Base-by-base conservation (phyloP, 2,888 invertebrate genomes). In the Oscheius sp. region DNA sequence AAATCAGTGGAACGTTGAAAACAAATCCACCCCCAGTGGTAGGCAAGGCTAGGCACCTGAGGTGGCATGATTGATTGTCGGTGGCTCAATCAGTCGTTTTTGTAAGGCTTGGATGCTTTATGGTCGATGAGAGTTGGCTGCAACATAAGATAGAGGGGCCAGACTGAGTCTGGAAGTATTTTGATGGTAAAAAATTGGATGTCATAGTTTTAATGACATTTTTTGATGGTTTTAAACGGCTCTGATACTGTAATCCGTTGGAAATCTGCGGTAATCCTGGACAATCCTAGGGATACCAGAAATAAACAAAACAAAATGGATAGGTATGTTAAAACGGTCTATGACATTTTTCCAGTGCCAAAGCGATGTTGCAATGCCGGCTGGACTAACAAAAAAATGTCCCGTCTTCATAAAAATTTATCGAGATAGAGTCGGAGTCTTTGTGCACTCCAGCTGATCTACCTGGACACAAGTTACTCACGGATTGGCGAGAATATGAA, bases 31-130 rank as follows among this genome's bases (percentile, higher is more conserved):
- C 41, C 45, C 41, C 61, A 43, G 18, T 61, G 21, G 61, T 41
- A 41, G 41, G 61, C 61, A 61, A 61, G 41, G 41, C 61, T 16
- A 61, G 61, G 61, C 61, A 61, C 61, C 61, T 61, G 61, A 61
- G 61, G 61, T 61, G 61, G 43, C 61, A 61, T 61, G 61, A 61
- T 61, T n/a, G 61, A 61, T 61, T n/a, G 25, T 61, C 29, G 58
- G 58, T 58, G 27, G 58, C 27, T 58, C 58, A 13, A 9, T 58
- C 25, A 43, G 58, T 6, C 43, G n/a, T 35, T 61, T 61, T 61
- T 18, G 41, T 41, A 41, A 18, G 16, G 12, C 18, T 13, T 3
- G 7, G 61, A 61, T 61, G 43, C 61, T 61, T 61, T 61, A 61
- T 61, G 21, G 55, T 25, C 49, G 16, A 2, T 49, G 5, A 35